These are phyloP conservation scores for Drosophila murphyi DNA, from an alignment of 1,140 invertebrate species.

Conservation along the genomic window DNA sequence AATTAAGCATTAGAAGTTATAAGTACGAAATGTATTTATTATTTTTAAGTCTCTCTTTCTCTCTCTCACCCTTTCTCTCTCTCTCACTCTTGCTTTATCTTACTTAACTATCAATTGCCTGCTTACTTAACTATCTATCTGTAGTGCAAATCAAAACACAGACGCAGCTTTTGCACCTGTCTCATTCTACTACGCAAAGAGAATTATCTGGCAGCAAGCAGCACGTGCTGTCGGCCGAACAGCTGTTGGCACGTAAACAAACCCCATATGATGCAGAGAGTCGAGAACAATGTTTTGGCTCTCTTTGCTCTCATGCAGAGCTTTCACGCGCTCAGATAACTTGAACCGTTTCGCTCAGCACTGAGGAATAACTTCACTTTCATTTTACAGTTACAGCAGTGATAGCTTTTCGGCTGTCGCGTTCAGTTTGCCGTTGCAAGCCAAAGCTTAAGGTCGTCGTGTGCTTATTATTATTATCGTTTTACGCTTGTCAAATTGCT, in stretches of 20 bases:
- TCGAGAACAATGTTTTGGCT: not conserved
- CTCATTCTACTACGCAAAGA: constrained; percentile 2
- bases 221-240: constrained; percentile 31
- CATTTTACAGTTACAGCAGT: constrained; percentile 45
- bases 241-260: constrained; percentile 70
- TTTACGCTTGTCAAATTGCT: constrained; percentile 14
- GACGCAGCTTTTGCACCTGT: constrained; percentile 4
- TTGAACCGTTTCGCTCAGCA: constrained; percentile 68
- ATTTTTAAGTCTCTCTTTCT: too few relatives aligned
- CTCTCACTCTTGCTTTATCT: not conserved
- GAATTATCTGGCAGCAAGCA: not conserved
- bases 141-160: not conserved
- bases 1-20: too few relatives aligned
- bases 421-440: constrained; percentile 64
- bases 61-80: too few relatives aligned
- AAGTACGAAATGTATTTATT: too few relatives aligned
- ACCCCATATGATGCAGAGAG: constrained; percentile 55
- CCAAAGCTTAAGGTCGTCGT: constrained; percentile 59
- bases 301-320: constrained; percentile 20
- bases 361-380: constrained; percentile 62
- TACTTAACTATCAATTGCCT: too few relatives aligned
- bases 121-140: not conserved
- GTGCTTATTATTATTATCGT: constrained; percentile 8
- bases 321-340: constrained; percentile 50
- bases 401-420: constrained; percentile 30